Evolutionary conservation across 2,888 invertebrate genomes (phyloP).

Genomic region (Tanytarsus gracilentus): DNA sequence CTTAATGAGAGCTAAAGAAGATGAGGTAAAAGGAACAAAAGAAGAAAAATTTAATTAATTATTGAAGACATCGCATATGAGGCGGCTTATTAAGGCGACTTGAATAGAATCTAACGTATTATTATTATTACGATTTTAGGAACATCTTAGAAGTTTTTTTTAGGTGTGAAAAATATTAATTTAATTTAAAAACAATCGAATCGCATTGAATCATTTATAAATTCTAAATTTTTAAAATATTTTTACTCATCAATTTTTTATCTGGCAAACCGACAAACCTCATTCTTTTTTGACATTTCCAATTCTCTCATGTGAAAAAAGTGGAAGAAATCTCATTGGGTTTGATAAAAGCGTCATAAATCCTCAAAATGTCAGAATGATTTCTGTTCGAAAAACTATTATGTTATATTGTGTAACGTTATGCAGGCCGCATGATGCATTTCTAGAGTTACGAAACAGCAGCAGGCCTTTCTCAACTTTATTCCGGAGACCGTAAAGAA

Average conservation of each 20-base stretch:
- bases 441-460: not conserved
- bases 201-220: not conserved
- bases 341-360: conserved; percentile 23
- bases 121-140: no score
- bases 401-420: conserved; percentile 22
- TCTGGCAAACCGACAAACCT: no score
- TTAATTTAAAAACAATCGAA: not conserved
- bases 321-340: not conserved
- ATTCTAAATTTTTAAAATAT: not conserved
- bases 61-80: no score
- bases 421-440: conserved; percentile 10
- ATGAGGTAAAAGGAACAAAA: not conserved
- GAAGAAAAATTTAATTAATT: conserved; percentile 11
- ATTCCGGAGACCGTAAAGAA: conserved; percentile 1
- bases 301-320: not conserved
- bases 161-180: no score
- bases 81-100: conserved; percentile 1
- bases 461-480: conserved; percentile 27
- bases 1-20: not conserved
- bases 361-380: conserved; percentile 8
- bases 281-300: not conserved
- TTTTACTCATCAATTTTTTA: not conserved
- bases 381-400: not conserved
- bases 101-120: not conserved
- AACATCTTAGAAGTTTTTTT: no score